Percentiles rank a stretch among this genome's conserved stretches.
phyloP scores from a whole-genome alignment of 2,113 vertebrate genomes.

The Pachypanchax playfairii region DNA sequence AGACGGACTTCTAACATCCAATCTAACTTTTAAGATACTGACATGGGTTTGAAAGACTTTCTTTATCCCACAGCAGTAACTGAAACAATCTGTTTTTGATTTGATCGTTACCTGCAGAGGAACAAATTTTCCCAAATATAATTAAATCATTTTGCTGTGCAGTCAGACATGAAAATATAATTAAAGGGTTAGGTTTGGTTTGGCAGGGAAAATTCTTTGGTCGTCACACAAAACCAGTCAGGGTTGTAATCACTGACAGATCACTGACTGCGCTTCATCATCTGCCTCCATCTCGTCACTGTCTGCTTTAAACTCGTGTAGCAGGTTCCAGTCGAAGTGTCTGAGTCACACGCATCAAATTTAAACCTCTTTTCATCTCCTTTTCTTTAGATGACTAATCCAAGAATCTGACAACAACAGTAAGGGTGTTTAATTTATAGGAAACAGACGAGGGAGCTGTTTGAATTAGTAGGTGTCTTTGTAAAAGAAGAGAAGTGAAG shows the following conservation, averaged over 20 bases:
- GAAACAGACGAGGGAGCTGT: neutral
- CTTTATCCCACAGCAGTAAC: too few relatives aligned
- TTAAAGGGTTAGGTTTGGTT: too few relatives aligned
- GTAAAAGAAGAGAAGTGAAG: neutral
- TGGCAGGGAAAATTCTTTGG: neutral
- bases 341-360: neutral
- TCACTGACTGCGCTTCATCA: too few relatives aligned
- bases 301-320: constrained; percentile 20
- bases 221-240: neutral
- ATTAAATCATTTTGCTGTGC: too few relatives aligned
- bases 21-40: too few relatives aligned
- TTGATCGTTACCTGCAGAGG: too few relatives aligned
- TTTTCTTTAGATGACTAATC: neutral
- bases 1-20: too few relatives aligned
- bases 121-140: too few relatives aligned
- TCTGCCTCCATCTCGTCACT: neutral
- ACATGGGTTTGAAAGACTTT: too few relatives aligned
- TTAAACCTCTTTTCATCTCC: neutral
- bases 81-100: too few relatives aligned
- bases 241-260: neutral
- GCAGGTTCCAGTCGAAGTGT: constrained; percentile 19
- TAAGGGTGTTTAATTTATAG: neutral
- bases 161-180: too few relatives aligned
- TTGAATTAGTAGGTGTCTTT: neutral
- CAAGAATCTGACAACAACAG: neutral